These are phyloP conservation scores for Drosophila pallidifrons DNA, from an alignment of 1,140 invertebrate genomes.

Conservation along the genomic window DNA sequence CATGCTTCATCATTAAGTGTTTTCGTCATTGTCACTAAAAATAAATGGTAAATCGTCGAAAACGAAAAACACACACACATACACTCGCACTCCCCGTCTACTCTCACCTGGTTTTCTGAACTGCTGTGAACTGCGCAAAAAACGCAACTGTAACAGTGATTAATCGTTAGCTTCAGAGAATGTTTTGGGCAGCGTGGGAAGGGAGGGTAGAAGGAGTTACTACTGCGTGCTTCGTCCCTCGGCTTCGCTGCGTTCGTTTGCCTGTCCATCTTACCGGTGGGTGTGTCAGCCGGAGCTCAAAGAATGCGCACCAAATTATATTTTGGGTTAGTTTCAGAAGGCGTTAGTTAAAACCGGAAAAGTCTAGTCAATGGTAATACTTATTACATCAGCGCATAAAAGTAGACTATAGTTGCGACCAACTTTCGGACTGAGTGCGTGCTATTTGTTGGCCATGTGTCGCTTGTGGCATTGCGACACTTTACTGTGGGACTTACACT, in stretches of 20 bases:
- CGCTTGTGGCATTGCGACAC: neutral
- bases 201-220: neutral
- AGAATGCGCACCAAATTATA: conserved; percentile 33
- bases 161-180: conserved; percentile 52
- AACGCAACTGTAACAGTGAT: conserved; percentile 63
- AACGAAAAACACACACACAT: neutral
- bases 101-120: conserved; percentile 22
- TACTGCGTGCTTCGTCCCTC: conserved; percentile 17
- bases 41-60: conserved; percentile 36
- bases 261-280: conserved; percentile 24
- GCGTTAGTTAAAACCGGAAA: conserved; percentile 51
- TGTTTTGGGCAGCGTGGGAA: neutral
- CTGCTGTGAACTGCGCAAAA: conserved; percentile 25
- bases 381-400: conserved; percentile 74
- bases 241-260: conserved; percentile 3
- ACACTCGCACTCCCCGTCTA: neutral
- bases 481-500: no score
- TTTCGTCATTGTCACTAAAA: conserved; percentile 45
- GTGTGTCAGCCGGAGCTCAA: conserved; percentile 44
- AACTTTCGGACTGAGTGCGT: conserved; percentile 29
- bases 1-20: conserved; percentile 31
- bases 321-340: conserved; percentile 15
- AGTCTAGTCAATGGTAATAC: conserved; percentile 57
- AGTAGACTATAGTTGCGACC: conserved; percentile 41
- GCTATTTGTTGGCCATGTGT: neutral